These are phyloP conservation scores for Anser brachyrhynchus DNA, from an alignment of 2,113 vertebrate genomes.

Conservation along the genomic window DNA sequence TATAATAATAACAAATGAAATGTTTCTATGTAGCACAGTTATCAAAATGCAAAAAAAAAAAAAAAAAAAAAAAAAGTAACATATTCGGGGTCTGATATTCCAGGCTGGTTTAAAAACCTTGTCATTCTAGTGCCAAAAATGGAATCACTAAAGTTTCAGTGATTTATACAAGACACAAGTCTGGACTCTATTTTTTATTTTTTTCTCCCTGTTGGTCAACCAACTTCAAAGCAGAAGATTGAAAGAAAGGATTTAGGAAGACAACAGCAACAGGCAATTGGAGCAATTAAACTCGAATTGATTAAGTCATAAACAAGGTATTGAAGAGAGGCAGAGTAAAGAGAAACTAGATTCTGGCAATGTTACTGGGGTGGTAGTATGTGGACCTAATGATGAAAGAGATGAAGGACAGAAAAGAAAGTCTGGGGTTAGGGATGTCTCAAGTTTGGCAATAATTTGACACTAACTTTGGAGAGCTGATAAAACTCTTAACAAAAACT, in stretches of 20 bases:
- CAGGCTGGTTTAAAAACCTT: neutral
- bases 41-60: neutral
- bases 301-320: neutral
- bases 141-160: neutral
- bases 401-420: neutral
- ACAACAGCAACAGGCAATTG: neutral
- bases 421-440: neutral
- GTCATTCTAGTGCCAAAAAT: neutral
- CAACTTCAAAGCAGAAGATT: neutral
- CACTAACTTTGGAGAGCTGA: neutral
- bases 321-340: conserved; percentile 1
- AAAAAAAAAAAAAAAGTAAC: too few relatives aligned
- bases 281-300: neutral
- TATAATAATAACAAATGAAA: neutral
- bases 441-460: neutral
- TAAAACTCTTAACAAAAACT: neutral
- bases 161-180: neutral
- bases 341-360: neutral
- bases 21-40: neutral
- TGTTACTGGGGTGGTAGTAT: neutral
- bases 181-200: neutral
- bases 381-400: neutral
- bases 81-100: neutral
- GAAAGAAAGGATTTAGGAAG: neutral
- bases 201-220: neutral